These are phyloP conservation scores for Eilema sororculum DNA, from an alignment of 2,888 invertebrate species.

Conservation along the genomic window DNA sequence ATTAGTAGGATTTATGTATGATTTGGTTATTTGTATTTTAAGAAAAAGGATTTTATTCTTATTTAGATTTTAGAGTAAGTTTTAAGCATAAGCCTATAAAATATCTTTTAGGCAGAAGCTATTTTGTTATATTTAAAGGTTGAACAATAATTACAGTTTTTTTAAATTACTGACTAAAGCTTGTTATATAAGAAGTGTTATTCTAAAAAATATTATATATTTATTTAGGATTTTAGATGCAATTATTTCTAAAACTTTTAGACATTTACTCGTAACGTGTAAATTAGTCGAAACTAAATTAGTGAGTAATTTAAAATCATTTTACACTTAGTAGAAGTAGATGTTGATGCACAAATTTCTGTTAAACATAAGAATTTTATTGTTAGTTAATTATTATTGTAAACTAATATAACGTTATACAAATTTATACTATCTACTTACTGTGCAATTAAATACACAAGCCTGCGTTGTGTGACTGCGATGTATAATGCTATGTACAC, in stretches of 20 bases:
- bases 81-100: neutral
- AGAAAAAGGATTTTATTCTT: neutral
- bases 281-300: slow-evolving; percentile 59
- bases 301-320: slow-evolving; percentile 61
- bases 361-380: slow-evolving; percentile 66
- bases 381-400: slow-evolving; percentile 55
- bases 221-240: slow-evolving; percentile 19
- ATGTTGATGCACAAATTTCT: slow-evolving; percentile 81
- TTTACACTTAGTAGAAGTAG: slow-evolving; percentile 80
- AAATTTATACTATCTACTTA: slow-evolving; percentile 50
- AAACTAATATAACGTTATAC: slow-evolving; percentile 55
- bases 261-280: slow-evolving; percentile 46
- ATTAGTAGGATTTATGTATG: slow-evolving; percentile 16
- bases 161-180: slow-evolving; percentile 8
- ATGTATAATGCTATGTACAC: slow-evolving; percentile 36
- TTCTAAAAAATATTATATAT: neutral
- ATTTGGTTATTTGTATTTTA: neutral
- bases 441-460: slow-evolving; percentile 52
- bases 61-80: neutral
- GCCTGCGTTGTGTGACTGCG: slow-evolving; percentile 41
- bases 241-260: slow-evolving; percentile 29
- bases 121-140: slow-evolving; percentile 25
- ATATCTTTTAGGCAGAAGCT: slow-evolving; percentile 35
- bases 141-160: slow-evolving; percentile 16
- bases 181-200: slow-evolving; percentile 17